These are phyloP conservation scores for Cyclina sinensis DNA, from an alignment of 1,140 invertebrate species.

Conservation along the genomic window DNA sequence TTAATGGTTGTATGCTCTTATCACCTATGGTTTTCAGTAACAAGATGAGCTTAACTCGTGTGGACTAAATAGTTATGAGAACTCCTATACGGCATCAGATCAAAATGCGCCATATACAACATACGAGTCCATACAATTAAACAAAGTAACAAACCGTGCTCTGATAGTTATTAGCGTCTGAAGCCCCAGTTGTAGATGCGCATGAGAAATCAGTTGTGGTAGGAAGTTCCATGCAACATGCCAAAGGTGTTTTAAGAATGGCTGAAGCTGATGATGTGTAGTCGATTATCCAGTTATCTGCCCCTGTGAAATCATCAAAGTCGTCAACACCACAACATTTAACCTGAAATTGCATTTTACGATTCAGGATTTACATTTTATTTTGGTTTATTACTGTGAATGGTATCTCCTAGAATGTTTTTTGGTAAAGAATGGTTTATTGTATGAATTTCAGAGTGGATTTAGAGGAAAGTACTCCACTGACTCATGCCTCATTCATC, in stretches of 20 bases:
- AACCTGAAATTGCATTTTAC: too few species aligned
- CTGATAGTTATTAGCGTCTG: slow-evolving; percentile 56
- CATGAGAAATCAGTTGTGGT: slow-evolving; percentile 39
- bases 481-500: too few species aligned
- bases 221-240: slow-evolving; percentile 69
- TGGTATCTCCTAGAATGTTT: too few species aligned
- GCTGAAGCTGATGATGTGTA: background rate
- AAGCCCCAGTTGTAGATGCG: slow-evolving; percentile 26
- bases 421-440: too few species aligned
- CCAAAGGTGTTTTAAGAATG: slow-evolving; percentile 67
- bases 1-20: too few species aligned
- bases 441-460: too few species aligned
- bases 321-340: slow-evolving; percentile 69
- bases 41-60: too few species aligned
- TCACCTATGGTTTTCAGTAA: too few species aligned
- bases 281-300: slow-evolving; percentile 62
- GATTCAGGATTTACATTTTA: too few species aligned
- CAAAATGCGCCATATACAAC: background rate
- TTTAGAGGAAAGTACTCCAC: too few species aligned
- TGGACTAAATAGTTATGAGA: too few species aligned
- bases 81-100: background rate
- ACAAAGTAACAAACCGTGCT: slow-evolving; percentile 19
- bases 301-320: slow-evolving; percentile 67
- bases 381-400: too few species aligned
- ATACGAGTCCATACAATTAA: background rate